phyloP scores from a whole-genome alignment of 2,888 invertebrate species.

The Pseudococcus viburni region DNA sequence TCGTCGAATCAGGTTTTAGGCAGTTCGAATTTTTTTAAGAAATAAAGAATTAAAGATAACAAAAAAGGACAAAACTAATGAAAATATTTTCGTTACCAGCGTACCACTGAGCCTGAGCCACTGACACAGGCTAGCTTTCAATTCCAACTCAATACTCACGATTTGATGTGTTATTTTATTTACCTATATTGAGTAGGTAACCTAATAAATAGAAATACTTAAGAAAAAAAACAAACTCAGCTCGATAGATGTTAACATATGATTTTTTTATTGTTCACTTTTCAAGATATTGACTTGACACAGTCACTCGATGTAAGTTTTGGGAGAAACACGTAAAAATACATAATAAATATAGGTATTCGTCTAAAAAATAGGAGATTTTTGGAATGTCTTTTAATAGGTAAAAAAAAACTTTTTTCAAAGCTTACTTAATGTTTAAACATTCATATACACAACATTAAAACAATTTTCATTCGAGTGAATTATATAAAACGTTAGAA shows the following conservation, averaged over 20 bases:
- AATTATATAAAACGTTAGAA: slow-evolving; percentile 40
- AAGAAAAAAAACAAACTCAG: not conserved
- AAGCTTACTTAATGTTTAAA: slow-evolving; percentile 45
- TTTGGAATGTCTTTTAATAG: slow-evolving; percentile 52
- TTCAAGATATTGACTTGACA: slow-evolving; percentile 11
- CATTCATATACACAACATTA: slow-evolving; percentile 53
- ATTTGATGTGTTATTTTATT: no score
- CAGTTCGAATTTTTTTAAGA: no score
- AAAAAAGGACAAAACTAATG: no score
- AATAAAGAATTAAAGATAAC: no score
- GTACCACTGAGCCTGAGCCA: no score
- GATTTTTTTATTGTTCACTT: slow-evolving; percentile 4
- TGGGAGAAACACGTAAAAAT: slow-evolving; percentile 7
- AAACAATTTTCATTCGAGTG: slow-evolving; percentile 47
- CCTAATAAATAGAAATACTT: no score
- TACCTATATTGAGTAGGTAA: no score
- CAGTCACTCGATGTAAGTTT: not conserved
- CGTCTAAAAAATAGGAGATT: slow-evolving; percentile 41
- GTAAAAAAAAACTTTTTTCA: slow-evolving; percentile 27
- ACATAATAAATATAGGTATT: slow-evolving; percentile 50
- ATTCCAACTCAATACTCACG: no score
- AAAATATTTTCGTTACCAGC: no score
- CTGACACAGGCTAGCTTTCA: no score
- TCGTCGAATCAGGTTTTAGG: no score
- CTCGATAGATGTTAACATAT: not conserved